Conservation (phyloP, 2,113 vertebrate species). For the Dasyprocta punctata region DNA sequence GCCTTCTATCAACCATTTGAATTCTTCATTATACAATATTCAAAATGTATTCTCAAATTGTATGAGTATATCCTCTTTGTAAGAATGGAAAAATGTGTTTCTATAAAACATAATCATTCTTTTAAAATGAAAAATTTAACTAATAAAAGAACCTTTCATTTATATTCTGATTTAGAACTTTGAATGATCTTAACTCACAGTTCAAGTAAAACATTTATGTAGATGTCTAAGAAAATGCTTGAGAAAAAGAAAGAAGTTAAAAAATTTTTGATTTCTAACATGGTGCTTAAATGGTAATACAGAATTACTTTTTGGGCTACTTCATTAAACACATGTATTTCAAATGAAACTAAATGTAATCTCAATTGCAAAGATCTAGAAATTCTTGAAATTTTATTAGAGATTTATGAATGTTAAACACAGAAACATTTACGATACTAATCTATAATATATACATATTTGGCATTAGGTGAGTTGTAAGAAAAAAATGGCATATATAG, state of each 20-base stretch:
- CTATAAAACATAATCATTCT: background rate
- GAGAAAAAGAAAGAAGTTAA: constrained; percentile 31
- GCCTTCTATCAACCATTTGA: background rate
- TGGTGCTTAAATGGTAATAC: constrained; percentile 41
- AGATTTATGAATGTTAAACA: constrained; percentile 49
- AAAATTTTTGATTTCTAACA: constrained; percentile 1
- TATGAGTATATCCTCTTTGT: background rate
- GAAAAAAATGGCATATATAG: background rate
- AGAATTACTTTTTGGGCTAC: background rate
- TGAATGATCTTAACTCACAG: background rate
- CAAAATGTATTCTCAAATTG: background rate
- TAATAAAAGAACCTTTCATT: background rate
- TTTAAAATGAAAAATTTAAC: constrained; percentile 2
- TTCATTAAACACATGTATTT: background rate
- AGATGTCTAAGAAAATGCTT: background rate
- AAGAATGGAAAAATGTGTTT: background rate
- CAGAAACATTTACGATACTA: background rate
- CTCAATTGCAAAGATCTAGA: background rate
- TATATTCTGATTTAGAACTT: background rate
- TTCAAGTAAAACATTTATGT: constrained; percentile 5
- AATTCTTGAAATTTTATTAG: background rate
- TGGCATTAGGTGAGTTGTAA: background rate
- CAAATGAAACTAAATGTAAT: constrained; percentile 12
- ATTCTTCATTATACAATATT: background rate
- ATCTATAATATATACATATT: background rate